Evolutionary conservation across 1,140 invertebrate genomes (phyloP), one percentile per base, ranked within the genome.

Genomic region (Saxidomus purpurata): DNA sequence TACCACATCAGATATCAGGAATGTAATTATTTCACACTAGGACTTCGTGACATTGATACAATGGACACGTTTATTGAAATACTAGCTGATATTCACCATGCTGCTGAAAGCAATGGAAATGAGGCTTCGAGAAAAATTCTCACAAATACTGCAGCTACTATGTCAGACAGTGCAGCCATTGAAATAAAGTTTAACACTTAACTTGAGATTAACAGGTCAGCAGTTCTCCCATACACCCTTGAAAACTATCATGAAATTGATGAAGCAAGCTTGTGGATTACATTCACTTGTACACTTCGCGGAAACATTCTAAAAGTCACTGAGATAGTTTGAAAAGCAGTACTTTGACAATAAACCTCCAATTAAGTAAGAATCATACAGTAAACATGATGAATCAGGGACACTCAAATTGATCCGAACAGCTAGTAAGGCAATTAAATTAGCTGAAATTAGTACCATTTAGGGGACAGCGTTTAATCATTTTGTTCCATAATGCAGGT

Each of bases 131-230:
- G 49, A 52, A 52, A 71, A 36, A 84, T 84, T 34, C 61, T 71
- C 1, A 84, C n/a, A 19, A 69, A 84, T 71, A 71, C 71, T 28
- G 22, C 38, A n/a, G 40, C 61, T n/a, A 82, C 80, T 19, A 82
- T 82, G 80, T 63, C 55, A 36, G 49, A 82, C n/a, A 63, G 59
- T 40, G 67, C 40, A 13, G 13, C 38, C 25, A 71, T 63, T 47
- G 82, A 84, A 52, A 71, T 71, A 9, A 84, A 84, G 36, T 84
- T 84, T 36, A 84, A 84, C 34, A 36, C 34, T 84, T n/a, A n/a
- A 47, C 36, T 84, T 22, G 67, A 84, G 36, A 43, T 71, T 4
- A 71, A 71, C 15, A 71, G 67, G 28, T 6, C 38, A n/a, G n/a
- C 63, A 43, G 34, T 84, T 34, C 31, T 84, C 9, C 82, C 82